phyloP scores from a whole-genome alignment of 1,140 invertebrate genomes.

The Panagrolaimus sp. region DNA sequence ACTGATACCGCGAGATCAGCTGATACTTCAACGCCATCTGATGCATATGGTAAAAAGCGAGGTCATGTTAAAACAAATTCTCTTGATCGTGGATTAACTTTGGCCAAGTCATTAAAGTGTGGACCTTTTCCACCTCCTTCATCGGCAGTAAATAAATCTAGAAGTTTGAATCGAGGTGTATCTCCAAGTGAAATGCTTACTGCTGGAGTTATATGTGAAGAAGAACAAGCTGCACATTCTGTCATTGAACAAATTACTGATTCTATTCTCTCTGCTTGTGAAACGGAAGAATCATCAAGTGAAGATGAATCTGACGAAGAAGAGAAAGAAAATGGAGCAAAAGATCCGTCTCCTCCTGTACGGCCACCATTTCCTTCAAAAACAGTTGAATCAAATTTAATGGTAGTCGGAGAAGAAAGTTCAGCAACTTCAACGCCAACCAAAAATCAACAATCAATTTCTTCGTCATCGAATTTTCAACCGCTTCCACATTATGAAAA shows the following conservation, averaged over 20 bases:
- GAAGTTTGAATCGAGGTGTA: constrained; percentile 45
- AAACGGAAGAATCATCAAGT: too few relatives aligned
- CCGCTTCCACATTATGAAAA: too few relatives aligned
- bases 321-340: neutral
- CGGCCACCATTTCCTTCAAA: constrained; percentile 26
- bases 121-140: constrained; percentile 48
- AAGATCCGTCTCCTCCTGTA: neutral
- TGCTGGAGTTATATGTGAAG: constrained; percentile 37
- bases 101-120: constrained; percentile 50
- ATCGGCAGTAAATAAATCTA: constrained; percentile 44
- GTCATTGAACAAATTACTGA: constrained; percentile 52
- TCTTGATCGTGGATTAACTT: constrained; percentile 42
- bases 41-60: constrained; percentile 35
- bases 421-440: constrained; percentile 21
- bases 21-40: constrained; percentile 18
- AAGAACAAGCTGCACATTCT: constrained; percentile 47
- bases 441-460: neutral
- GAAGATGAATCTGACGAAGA: neutral
- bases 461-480: too few relatives aligned
- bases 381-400: constrained; percentile 19
- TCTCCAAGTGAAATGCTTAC: constrained; percentile 41
- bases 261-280: constrained; percentile 31
- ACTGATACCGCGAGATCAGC: neutral
- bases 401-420: constrained; percentile 30
- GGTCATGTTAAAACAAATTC: constrained; percentile 55